Percentiles rank a stretch among this genome's conserved stretches.
Conservation (phyloP, 2,888 invertebrate genomes). For the Tanypteryx hageni region DNA sequence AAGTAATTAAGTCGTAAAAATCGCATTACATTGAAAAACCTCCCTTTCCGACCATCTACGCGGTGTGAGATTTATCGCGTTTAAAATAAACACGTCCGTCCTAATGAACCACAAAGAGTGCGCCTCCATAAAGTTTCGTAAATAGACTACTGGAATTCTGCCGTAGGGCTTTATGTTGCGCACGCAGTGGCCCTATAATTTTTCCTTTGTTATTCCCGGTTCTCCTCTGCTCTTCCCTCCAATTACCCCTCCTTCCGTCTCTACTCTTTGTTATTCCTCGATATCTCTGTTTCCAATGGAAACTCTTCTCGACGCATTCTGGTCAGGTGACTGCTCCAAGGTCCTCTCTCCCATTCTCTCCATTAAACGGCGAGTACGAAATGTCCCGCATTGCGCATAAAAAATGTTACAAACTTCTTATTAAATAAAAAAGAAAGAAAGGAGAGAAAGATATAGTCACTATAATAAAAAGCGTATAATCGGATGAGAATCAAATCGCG, state of each 20-base stretch:
- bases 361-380: neutral
- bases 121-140: too few relatives aligned
- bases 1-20: too few relatives aligned
- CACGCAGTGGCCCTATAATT: neutral
- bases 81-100: too few relatives aligned
- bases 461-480: too few relatives aligned
- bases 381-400: conserved; percentile 26
- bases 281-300: neutral
- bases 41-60: too few relatives aligned
- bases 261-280: neutral
- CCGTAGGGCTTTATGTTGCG: neutral
- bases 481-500: too few relatives aligned
- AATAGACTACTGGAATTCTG: too few relatives aligned
- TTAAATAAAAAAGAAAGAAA: neutral
- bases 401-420: neutral
- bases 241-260: neutral
- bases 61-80: too few relatives aligned
- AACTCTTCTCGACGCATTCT: neutral
- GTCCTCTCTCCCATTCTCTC: neutral
- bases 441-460: too few relatives aligned
- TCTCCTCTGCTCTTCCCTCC: neutral
- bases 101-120: too few relatives aligned
- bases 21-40: too few relatives aligned
- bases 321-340: neutral
- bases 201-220: neutral